Evolutionary conservation across 2,797 vertebrate species (phyloP), one percentile per base, ranked within the genome.

Genomic region (Spinus pinus): DNA sequence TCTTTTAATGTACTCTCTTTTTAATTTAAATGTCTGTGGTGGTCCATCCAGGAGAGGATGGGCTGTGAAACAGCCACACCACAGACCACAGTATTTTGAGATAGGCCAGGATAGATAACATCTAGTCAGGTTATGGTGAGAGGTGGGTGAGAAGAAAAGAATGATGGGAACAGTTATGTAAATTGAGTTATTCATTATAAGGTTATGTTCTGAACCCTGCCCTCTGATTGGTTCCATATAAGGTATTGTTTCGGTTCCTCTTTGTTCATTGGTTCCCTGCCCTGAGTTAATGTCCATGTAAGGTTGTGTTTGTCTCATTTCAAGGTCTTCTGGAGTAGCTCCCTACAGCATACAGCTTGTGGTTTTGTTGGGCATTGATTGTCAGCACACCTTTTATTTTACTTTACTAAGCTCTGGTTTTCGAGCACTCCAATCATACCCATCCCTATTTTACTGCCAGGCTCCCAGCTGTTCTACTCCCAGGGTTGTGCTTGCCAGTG

Each of bases 401-500:
- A 61, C 27, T 61, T 61, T 41, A 61, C 21, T 30, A 61, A 60
- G 41, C 27, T 30, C 21, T 14, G 37, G 14, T 20, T 41, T 37
- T 41, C 3, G 0, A 41, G 37, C 37, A 15, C 37, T 30, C 58
- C 27, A 21, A 27, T 15, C 5, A 0, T 21, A 61, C 19, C 37
- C 9, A 9, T 41, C 19, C 19, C 37, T 41, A 4, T 61, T 61
- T 30, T 41, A 41, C 19, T 7, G 58, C 37, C 58, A 61, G 1
- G 1, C 19, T 61, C 37, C 58, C 19, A 0, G 27, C 37, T 30
- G 27, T 21, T 61, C 27, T 39, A 12, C 18, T 28, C 35, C 35
- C 5, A 0, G 13, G 37, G 13, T 7, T 60, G 5, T 19, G 3
- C 27, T 60, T 2, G 0, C 27, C 9, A 4, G 37, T 2, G 1